Evolutionary conservation across 2,888 invertebrate species (phyloP).

Genomic region (Acleris literana): DNA sequence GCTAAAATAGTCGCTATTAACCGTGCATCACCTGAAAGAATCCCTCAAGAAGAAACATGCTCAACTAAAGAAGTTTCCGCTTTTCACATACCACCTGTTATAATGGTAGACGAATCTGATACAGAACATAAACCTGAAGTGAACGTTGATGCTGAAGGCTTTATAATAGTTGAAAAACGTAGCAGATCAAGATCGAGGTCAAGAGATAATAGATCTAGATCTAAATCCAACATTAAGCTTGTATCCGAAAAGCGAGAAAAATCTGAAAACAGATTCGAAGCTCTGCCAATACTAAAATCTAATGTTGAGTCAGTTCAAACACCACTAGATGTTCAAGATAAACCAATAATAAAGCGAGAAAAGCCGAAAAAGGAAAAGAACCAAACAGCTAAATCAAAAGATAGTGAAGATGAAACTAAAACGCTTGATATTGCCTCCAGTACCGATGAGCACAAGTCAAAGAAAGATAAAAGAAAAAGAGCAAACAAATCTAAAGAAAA

Average conservation of each 20-base stretch:
- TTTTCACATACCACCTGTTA: slow-evolving; percentile 58
- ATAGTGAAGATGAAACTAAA: slow-evolving; percentile 64
- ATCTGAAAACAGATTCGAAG: slow-evolving; percentile 68
- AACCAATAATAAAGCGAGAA: slow-evolving; percentile 32
- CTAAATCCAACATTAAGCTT: slow-evolving; percentile 51
- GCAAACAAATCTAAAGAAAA: slow-evolving; percentile 57
- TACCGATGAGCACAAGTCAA: slow-evolving; percentile 60
- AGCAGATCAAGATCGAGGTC: slow-evolving; percentile 82
- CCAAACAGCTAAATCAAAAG: slow-evolving; percentile 69
- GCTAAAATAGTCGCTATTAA: slow-evolving; percentile 72
- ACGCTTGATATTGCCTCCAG: slow-evolving; percentile 45
- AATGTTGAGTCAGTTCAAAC: slow-evolving; percentile 52
- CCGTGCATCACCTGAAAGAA: slow-evolving; percentile 62
- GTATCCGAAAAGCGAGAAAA: slow-evolving; percentile 55
- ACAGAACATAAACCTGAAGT: slow-evolving; percentile 55
- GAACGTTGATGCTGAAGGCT: slow-evolving; percentile 72
- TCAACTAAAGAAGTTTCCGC: slow-evolving; percentile 40
- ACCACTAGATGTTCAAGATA: slow-evolving; percentile 50
- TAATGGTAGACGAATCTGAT: slow-evolving; percentile 68
- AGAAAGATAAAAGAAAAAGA: slow-evolving; percentile 68
- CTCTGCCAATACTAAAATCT: slow-evolving; percentile 57
- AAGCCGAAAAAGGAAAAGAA: slow-evolving; percentile 48
- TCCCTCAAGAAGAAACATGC: slow-evolving; percentile 47
- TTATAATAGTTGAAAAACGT: slow-evolving; percentile 75
- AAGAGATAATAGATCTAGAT: slow-evolving; percentile 66